Percentiles rank a stretch among this genome's conserved stretches.
Conservation (phyloP, 2,113 vertebrate species). For the Gobio gobio region DNA sequence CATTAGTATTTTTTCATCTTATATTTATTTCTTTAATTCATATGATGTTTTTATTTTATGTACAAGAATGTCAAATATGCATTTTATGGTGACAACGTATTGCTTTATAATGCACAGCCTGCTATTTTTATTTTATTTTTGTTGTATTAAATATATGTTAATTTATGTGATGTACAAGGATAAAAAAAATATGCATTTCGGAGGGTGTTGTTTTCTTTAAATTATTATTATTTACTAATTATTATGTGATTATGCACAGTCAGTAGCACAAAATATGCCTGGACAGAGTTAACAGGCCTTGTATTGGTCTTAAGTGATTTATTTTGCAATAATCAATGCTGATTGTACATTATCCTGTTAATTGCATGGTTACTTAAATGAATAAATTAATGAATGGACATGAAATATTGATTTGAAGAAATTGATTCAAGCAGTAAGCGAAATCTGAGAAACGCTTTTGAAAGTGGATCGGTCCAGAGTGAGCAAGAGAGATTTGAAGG, state of each 20-base stretch:
- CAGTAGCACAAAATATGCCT: background rate
- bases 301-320: background rate
- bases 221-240: background rate
- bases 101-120: no score
- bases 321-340: background rate
- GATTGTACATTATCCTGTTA: background rate
- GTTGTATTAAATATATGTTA: background rate
- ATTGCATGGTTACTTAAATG: conserved; percentile 4
- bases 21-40: no score
- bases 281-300: background rate
- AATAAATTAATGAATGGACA: background rate
- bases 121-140: no score
- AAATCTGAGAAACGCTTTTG: no score
- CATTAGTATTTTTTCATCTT: no score
- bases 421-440: background rate
- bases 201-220: background rate
- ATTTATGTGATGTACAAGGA: background rate
- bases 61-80: background rate
- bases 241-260: background rate
- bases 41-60: background rate
- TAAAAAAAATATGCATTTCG: background rate
- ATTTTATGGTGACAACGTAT: no score
- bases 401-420: background rate
- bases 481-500: no score
- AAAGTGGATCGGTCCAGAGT: no score